These are phyloP conservation scores for Pteropus alecto DNA, from an alignment of 2,113 vertebrate species.

Conservation along the genomic window DNA sequence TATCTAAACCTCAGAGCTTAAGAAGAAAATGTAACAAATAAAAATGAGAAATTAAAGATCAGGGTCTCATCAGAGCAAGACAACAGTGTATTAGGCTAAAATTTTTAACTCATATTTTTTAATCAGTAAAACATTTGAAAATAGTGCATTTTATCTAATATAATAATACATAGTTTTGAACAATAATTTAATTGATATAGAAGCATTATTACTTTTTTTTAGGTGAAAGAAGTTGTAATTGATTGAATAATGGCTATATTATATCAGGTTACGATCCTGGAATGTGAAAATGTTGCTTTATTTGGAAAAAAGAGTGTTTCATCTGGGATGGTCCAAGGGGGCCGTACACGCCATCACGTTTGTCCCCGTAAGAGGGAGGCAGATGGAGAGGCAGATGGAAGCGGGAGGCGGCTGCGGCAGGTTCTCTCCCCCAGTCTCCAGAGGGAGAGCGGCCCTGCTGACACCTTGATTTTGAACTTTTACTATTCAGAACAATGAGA, in stretches of 20 bases:
- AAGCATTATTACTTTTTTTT: neutral
- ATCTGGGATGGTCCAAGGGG: neutral
- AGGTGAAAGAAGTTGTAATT: neutral
- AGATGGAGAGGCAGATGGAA: neutral
- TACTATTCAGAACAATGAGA: neutral
- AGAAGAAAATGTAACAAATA: neutral
- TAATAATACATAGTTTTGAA: neutral
- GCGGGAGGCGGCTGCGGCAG: neutral
- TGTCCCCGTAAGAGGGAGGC: neutral
- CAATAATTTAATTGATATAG: neutral
- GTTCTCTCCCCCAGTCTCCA: neutral
- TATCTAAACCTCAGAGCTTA: neutral
- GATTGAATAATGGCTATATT: neutral
- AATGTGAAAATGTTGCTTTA: neutral
- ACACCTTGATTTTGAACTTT: neutral
- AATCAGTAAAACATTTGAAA: neutral
- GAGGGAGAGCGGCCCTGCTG: neutral
- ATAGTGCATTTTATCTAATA: neutral
- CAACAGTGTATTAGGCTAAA: neutral
- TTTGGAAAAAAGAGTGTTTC: neutral
- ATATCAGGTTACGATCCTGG: neutral
- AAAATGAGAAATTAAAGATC: neutral
- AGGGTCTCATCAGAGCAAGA: neutral
- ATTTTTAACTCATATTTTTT: neutral
- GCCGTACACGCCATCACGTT: neutral